These are phyloP conservation scores for Limnothrissa miodon DNA, from an alignment of 2,113 vertebrate species.

Conservation along the genomic window DNA sequence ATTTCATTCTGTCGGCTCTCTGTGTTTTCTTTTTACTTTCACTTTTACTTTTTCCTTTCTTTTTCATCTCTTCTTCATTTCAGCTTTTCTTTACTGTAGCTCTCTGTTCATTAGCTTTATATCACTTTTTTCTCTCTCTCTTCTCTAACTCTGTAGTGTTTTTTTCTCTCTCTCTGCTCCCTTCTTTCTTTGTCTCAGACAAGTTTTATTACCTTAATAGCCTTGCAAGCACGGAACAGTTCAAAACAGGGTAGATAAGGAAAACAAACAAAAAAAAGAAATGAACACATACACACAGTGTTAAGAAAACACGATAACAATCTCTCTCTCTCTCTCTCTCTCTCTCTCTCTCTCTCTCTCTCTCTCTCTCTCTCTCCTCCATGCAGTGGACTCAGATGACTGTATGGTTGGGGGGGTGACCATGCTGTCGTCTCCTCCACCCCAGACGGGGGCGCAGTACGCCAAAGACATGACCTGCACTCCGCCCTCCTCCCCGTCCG, in stretches of 20 bases:
- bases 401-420: conserved; percentile 76
- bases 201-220: background rate
- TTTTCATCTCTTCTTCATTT: background rate
- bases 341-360: background rate
- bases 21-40: background rate
- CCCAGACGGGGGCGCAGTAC: conserved; percentile 65
- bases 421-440: conserved; percentile 75
- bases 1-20: background rate
- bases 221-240: background rate
- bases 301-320: no score
- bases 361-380: background rate
- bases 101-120: background rate
- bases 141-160: background rate
- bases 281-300: background rate
- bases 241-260: no score
- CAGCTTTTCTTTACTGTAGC: background rate
- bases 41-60: background rate
- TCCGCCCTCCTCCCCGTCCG: conserved; percentile 84
- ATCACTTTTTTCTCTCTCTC: background rate
- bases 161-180: background rate
- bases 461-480: conserved; percentile 83
- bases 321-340: background rate
- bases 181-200: background rate
- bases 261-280: background rate
- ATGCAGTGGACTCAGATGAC: conserved; percentile 86